These are phyloP conservation scores for Rhinoderma darwinii DNA, from an alignment of 2,113 vertebrate species.

Conservation along the genomic window DNA sequence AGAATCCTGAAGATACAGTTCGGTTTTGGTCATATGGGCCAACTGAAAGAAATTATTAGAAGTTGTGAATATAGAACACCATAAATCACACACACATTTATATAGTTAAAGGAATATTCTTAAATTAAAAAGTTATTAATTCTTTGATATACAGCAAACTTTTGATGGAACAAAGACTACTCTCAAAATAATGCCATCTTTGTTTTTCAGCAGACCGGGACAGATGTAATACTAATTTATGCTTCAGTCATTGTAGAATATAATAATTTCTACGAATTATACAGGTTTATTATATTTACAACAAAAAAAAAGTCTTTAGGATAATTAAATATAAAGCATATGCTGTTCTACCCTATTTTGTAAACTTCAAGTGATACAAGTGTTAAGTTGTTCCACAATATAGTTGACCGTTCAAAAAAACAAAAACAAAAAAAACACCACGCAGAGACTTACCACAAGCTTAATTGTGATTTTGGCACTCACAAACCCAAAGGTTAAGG, in stretches of 20 bases:
- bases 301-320: too few relatives aligned
- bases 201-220: too few relatives aligned
- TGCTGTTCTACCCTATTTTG: too few relatives aligned
- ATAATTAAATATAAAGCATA: too few relatives aligned
- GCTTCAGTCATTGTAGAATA: too few relatives aligned
- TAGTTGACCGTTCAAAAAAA: not conserved
- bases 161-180: not conserved
- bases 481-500: slow-evolving; percentile 90
- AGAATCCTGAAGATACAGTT: slow-evolving; percentile 90
- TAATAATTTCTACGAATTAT: too few relatives aligned
- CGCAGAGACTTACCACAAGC: slow-evolving; percentile 82
- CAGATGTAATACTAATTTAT: too few relatives aligned
- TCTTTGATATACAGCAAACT: too few relatives aligned
- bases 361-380: too few relatives aligned
- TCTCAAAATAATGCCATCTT: not conserved
- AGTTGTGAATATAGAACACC: not conserved
- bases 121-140: too few relatives aligned
- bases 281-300: too few relatives aligned
- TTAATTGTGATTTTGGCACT: slow-evolving; percentile 95
- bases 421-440: not conserved
- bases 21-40: slow-evolving; percentile 97
- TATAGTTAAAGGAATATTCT: too few relatives aligned
- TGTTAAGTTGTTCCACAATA: not conserved
- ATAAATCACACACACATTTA: not conserved
- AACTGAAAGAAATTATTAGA: slow-evolving; percentile 70